Percentiles rank a stretch among this genome's conserved stretches.
Evolutionary conservation across 2,888 invertebrate species (phyloP).

Genomic region (Coelopa pilipes): DNA sequence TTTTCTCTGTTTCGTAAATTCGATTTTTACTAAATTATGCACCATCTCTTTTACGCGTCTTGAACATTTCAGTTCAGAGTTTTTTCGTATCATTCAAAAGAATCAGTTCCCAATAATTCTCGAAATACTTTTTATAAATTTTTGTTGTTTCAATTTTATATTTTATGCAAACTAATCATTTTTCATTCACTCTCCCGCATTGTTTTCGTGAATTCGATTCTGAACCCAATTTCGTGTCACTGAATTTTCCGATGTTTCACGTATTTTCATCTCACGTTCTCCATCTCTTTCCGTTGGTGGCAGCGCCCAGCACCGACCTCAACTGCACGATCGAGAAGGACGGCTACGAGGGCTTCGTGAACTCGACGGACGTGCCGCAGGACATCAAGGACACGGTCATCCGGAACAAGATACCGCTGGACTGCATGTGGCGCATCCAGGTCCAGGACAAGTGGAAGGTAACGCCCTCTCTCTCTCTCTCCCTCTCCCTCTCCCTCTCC

Average conservation of each 20-base stretch:
- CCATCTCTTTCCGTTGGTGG: not conserved
- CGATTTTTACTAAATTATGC: too few species aligned
- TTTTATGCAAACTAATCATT: too few species aligned
- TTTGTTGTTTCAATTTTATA: too few species aligned
- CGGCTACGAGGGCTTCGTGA: conserved; percentile 71
- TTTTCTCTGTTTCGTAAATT: too few species aligned
- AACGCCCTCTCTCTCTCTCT: conserved; percentile 47
- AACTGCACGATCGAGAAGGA: conserved; percentile 72
- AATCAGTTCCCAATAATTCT: too few species aligned
- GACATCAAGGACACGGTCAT: conserved; percentile 69
- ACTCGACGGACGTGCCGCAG: conserved; percentile 70
- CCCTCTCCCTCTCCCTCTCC: not conserved
- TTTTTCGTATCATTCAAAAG: too few species aligned
- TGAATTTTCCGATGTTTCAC: too few species aligned
- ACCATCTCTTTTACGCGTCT: too few species aligned
- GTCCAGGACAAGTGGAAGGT: conserved; percentile 76
- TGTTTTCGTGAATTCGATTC: too few species aligned
- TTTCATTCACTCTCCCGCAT: not conserved
- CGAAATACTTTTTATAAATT: too few species aligned
- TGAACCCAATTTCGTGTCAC: too few species aligned
- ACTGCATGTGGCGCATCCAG: conserved; percentile 80
- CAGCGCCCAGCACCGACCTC: conserved; percentile 65
- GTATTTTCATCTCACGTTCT: conserved; percentile 11
- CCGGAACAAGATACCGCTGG: conserved; percentile 72
- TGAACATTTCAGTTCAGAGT: too few species aligned